Evolutionary conservation across 1,140 invertebrate genomes (phyloP).

Genomic region (Neelides sp.): DNA sequence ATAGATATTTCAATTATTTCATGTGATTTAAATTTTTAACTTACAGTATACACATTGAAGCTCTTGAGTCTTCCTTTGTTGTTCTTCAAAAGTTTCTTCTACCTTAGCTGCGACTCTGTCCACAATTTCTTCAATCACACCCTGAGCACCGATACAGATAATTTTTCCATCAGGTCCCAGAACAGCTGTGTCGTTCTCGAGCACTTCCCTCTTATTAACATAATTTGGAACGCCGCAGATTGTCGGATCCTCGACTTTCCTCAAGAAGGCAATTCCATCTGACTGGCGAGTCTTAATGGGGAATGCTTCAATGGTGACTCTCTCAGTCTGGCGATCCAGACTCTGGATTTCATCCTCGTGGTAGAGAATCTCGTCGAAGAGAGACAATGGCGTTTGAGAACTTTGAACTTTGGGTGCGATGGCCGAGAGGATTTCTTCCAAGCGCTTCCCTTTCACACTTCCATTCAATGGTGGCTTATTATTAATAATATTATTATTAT

Average conservation of each 20-base stretch:
- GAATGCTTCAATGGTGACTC: too few relatives aligned
- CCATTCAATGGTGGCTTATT: background rate
- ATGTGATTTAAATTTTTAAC: background rate
- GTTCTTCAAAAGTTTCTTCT: background rate
- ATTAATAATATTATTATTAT: background rate
- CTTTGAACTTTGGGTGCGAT: conserved; percentile 3
- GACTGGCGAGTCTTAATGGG: too few relatives aligned
- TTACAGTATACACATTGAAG: conserved; percentile 6
- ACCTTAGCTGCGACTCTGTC: conserved; percentile 6
- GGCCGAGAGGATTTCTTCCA: background rate
- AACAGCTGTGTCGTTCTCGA: conserved; percentile 14
- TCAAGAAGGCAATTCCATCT: conserved; percentile 15
- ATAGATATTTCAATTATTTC: background rate
- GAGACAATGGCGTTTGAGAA: too few relatives aligned
- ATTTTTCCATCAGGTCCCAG: conserved; percentile 26
- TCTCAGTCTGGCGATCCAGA: too few relatives aligned
- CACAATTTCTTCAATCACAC: conserved; percentile 7
- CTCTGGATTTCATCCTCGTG: too few relatives aligned
- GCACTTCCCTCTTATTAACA: background rate
- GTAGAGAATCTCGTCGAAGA: too few relatives aligned
- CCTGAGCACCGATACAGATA: conserved; percentile 7
- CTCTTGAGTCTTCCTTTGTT: too few relatives aligned
- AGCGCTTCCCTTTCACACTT: too few relatives aligned
- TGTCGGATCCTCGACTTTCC: conserved; percentile 10
- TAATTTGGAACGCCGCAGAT: conserved; percentile 9